phyloP scores from a whole-genome alignment of 2,797 vertebrate genomes.

The Circus cinereus region DNA sequence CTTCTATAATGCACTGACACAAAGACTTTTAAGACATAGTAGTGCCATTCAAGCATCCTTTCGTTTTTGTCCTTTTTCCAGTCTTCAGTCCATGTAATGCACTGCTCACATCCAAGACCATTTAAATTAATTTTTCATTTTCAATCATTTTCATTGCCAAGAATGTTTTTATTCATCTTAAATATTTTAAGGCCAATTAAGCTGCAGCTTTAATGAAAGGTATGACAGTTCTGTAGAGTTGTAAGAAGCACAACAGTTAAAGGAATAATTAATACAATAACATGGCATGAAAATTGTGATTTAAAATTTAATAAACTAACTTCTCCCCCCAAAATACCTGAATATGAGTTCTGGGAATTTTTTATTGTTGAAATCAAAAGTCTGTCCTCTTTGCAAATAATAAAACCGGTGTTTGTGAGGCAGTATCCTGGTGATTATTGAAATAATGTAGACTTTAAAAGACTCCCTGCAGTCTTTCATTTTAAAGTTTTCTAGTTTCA shows the following conservation, averaged over 20 bases:
- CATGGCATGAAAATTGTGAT: slow-evolving; percentile 18
- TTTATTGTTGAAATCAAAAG: neutral
- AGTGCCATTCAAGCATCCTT: neutral
- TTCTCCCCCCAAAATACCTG: neutral
- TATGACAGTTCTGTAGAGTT: neutral
- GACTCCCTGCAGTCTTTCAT: neutral
- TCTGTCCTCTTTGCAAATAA: neutral
- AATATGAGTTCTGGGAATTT: slow-evolving; percentile 3
- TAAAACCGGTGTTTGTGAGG: neutral
- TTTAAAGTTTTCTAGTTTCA: neutral
- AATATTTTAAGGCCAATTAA: slow-evolving; percentile 62
- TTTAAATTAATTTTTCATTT: slow-evolving; percentile 53
- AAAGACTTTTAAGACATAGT: neutral
- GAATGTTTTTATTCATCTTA: slow-evolving; percentile 31
- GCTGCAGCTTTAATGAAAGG: slow-evolving; percentile 28
- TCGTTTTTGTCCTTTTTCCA: neutral
- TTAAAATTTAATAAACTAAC: slow-evolving; percentile 46
- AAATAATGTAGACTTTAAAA: neutral
- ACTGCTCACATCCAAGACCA: neutral
- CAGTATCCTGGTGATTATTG: neutral
- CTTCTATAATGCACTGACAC: neutral
- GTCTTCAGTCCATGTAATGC: neutral
- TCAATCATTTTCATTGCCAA: slow-evolving; percentile 23
- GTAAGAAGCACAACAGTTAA: neutral
- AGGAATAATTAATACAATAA: slow-evolving; percentile 46